A percentile compares a stretch with the other conserved stretches of the same genome.
Conservation (phyloP, 1,140 invertebrate species). For the Megalopta genalis region DNA sequence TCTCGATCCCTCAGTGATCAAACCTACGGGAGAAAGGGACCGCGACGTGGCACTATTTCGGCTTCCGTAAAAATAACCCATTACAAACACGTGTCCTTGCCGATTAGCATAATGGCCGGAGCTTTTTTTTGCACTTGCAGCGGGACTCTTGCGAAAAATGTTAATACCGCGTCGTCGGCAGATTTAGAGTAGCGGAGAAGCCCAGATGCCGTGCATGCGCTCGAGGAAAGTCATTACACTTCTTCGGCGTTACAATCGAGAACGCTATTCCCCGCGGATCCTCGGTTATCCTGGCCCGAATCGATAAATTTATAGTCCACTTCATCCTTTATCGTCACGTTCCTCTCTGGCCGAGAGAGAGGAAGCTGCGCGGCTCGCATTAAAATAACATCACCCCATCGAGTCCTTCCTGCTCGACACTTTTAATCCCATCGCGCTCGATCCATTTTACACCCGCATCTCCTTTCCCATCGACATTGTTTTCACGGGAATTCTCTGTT, state of each 20-base stretch:
- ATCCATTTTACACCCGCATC: not conserved
- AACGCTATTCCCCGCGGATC: constrained; percentile 39
- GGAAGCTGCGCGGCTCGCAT: not conserved
- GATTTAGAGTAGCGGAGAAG: constrained; percentile 53
- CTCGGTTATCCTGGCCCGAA: constrained; percentile 41
- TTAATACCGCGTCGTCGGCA: constrained; percentile 62
- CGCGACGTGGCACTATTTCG: constrained; percentile 48
- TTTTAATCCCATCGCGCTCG: not conserved
- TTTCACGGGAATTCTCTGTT: too few relatives aligned
- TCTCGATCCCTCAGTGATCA: constrained; percentile 1
- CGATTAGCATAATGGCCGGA: constrained; percentile 71
- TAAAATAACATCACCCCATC: not conserved
- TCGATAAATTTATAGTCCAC: constrained; percentile 49
- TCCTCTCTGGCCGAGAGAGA: not conserved
- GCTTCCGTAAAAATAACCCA: constrained; percentile 67
- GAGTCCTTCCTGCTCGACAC: too few relatives aligned
- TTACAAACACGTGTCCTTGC: constrained; percentile 71
- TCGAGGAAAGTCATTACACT: constrained; percentile 60
- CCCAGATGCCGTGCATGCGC: constrained; percentile 63
- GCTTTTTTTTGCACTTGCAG: constrained; percentile 58
- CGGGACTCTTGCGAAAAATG: constrained; percentile 59
- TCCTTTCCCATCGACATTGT: too few relatives aligned
- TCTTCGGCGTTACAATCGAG: constrained; percentile 32
- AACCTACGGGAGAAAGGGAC: not conserved
- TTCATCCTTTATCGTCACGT: constrained; percentile 17